Conservation (phyloP, 2,113 vertebrate species). For the Cottus gobio region DNA sequence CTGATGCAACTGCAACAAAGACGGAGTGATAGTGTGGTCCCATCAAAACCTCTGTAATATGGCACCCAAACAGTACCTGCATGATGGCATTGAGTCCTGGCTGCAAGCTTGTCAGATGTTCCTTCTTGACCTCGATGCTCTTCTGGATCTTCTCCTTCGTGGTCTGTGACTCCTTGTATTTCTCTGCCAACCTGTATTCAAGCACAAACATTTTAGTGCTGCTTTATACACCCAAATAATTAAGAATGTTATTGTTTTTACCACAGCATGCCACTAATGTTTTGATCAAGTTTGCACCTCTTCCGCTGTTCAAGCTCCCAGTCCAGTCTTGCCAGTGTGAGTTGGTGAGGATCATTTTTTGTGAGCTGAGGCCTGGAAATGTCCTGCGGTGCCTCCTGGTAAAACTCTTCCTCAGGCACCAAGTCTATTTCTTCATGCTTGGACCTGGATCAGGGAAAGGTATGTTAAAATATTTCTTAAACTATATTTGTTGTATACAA, state of each 20-base stretch:
- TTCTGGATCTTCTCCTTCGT: slow-evolving; percentile 97
- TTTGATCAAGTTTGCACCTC: slow-evolving; percentile 74
- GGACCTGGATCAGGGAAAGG: slow-evolving; percentile 82
- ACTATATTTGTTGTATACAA: background rate
- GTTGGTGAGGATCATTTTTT: slow-evolving; percentile 91
- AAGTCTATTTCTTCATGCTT: slow-evolving; percentile 97
- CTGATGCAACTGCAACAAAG: background rate
- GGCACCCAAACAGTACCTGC: slow-evolving; percentile 85
- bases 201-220: background rate
- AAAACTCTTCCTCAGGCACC: slow-evolving; percentile 94
- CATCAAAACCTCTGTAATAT: background rate
- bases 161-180: slow-evolving; percentile 91
- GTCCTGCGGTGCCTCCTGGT: slow-evolving; percentile 88
- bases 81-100: slow-evolving; percentile 97
- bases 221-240: background rate
- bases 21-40: background rate
- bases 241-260: background rate
- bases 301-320: slow-evolving; percentile 99
- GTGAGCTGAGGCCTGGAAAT: slow-evolving; percentile 92
- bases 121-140: slow-evolving; percentile 97
- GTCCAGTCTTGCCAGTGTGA: slow-evolving; percentile 95
- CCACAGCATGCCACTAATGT: background rate
- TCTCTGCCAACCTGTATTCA: slow-evolving; percentile 90
- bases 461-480: background rate
- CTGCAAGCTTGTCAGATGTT: slow-evolving; percentile 96